These are phyloP conservation scores for Lutraria lutraria DNA, from an alignment of 2,888 invertebrate species.

Conservation along the genomic window DNA sequence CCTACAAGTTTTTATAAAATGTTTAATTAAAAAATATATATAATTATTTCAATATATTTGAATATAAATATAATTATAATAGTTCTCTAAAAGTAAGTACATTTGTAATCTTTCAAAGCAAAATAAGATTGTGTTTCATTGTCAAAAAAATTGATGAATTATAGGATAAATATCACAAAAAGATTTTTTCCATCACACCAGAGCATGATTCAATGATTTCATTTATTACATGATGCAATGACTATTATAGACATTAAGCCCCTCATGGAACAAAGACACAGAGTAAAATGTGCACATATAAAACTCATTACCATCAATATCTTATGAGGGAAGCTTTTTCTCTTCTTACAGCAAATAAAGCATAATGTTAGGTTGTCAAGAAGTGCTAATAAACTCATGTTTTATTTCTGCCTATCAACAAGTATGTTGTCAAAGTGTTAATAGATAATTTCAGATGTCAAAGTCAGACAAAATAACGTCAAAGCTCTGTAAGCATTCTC, in stretches of 20 bases:
- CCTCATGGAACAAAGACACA: not conserved
- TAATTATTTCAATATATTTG: too few species aligned
- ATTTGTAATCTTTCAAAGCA: too few species aligned
- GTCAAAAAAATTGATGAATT: too few species aligned
- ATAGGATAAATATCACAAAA: too few species aligned
- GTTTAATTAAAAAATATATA: too few species aligned
- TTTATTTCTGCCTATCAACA: not conserved
- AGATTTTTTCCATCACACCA: too few species aligned
- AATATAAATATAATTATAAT: too few species aligned
- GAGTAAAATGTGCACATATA: constrained; percentile 11
- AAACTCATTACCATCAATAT: constrained; percentile 29
- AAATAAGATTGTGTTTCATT: too few species aligned
- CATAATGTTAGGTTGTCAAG: constrained; percentile 29
- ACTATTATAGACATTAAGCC: not conserved
- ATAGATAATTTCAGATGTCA: not conserved
- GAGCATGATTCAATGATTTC: not conserved
- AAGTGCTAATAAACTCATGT: not conserved
- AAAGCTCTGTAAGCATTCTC: not conserved
- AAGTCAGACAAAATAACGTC: not conserved
- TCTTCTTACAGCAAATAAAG: constrained; percentile 25
- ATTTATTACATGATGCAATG: not conserved
- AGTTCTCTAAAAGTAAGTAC: too few species aligned
- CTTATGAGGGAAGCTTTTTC: constrained; percentile 34
- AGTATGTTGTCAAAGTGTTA: not conserved
- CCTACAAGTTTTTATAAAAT: too few species aligned